Conservation (phyloP, 2,888 invertebrate genomes). For the Drosophila mercatorum region DNA sequence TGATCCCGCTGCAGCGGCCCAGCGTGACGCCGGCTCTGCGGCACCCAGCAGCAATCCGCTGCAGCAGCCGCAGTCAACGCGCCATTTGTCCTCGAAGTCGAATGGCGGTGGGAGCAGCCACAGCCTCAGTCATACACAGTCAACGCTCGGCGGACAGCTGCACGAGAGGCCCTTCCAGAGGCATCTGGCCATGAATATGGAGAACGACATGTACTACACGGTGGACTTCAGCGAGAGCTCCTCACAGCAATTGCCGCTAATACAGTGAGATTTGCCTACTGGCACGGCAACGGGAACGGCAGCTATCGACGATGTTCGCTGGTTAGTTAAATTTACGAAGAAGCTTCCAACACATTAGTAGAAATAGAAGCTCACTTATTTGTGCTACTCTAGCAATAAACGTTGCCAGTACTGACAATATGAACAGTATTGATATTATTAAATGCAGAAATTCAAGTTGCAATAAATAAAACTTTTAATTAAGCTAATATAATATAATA, state of each 20-base stretch:
- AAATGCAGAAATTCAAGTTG: slow-evolving; percentile 29
- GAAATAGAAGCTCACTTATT: slow-evolving; percentile 22
- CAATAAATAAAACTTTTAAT: slow-evolving; percentile 51
- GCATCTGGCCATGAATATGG: slow-evolving; percentile 87
- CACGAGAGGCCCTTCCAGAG: slow-evolving; percentile 85
- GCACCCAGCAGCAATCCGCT: slow-evolving; percentile 22
- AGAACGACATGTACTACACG: slow-evolving; percentile 91
- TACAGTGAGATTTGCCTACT: slow-evolving; percentile 86
- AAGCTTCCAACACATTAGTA: slow-evolving; percentile 34
- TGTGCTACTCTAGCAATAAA: slow-evolving; percentile 65
- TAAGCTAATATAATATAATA: slow-evolving; percentile 38
- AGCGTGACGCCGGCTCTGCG: slow-evolving; percentile 44
- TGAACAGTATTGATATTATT: slow-evolving; percentile 69
- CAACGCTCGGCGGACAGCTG: slow-evolving; percentile 75
- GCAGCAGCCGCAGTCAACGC: slow-evolving; percentile 55
- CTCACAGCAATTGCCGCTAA: slow-evolving; percentile 90
- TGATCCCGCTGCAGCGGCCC: slow-evolving; percentile 36
- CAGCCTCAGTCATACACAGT: slow-evolving; percentile 55
- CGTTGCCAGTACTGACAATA: slow-evolving; percentile 54
- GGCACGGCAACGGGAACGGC: slow-evolving; percentile 13
- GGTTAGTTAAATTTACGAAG: slow-evolving; percentile 81
- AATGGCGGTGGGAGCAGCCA: slow-evolving; percentile 53
- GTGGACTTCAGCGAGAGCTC: slow-evolving; percentile 90
- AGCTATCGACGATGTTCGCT: slow-evolving; percentile 54
- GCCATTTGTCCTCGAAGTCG: slow-evolving; percentile 66